These are phyloP conservation scores for Nomada flava DNA, from an alignment of 2,888 invertebrate genomes.

Conservation along the genomic window DNA sequence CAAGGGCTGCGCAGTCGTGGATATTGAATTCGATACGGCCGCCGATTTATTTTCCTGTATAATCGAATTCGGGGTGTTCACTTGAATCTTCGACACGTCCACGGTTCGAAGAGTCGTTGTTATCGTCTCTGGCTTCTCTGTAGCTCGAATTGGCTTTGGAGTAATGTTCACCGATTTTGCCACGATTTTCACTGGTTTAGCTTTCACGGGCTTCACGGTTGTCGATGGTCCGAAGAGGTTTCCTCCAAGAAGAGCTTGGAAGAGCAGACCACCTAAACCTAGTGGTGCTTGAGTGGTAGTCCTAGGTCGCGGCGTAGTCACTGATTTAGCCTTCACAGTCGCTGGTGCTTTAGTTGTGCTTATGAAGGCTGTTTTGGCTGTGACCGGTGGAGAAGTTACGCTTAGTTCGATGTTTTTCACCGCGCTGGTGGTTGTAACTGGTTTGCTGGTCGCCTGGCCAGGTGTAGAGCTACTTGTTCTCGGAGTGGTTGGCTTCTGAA, in stretches of 20 bases:
- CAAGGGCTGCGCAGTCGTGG: constrained; percentile 47
- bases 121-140: constrained; percentile 70
- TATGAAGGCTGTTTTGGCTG: constrained; percentile 34
- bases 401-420: constrained; percentile 14
- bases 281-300: constrained; percentile 81
- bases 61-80: constrained; percentile 71
- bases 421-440: constrained; percentile 62
- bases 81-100: constrained; percentile 63
- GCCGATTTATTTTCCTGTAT: constrained; percentile 2
- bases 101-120: constrained; percentile 45
- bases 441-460: constrained; percentile 66
- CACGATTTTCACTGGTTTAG: constrained; percentile 75
- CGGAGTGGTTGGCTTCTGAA: constrained; percentile 20
- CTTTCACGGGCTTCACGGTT: constrained; percentile 74
- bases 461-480: constrained; percentile 21
- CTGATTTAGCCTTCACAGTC: constrained; percentile 68
- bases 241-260: constrained; percentile 79
- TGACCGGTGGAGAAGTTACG: constrained; percentile 47
- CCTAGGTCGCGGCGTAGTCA: constrained; percentile 78
- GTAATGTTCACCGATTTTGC: constrained; percentile 76
- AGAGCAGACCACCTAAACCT: constrained; percentile 76
- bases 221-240: constrained; percentile 71
- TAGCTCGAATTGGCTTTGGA: constrained; percentile 83
- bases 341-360: constrained; percentile 71
- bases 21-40: constrained; percentile 57